These are phyloP conservation scores for Nymphalis urticae DNA, from an alignment of 2,888 invertebrate species.

Conservation along the genomic window DNA sequence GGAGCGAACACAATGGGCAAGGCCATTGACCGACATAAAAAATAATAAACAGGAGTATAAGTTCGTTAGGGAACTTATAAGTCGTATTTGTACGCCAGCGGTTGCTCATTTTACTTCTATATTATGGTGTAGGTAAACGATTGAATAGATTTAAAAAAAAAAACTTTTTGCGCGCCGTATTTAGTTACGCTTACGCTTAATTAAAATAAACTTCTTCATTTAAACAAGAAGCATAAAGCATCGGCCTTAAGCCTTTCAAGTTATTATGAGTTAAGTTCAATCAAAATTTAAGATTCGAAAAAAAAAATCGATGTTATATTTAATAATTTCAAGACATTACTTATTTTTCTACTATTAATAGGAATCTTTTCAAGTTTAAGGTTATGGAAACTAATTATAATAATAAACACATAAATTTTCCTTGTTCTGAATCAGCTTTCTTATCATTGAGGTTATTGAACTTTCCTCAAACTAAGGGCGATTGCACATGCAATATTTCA, in stretches of 20 bases:
- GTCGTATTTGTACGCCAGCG: constrained; percentile 41
- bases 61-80: constrained; percentile 64
- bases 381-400: constrained; percentile 27
- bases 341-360: neutral
- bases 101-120: constrained; percentile 17
- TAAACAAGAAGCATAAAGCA: neutral
- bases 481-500: constrained; percentile 27
- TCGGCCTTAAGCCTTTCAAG: neutral
- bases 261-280: no score
- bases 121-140: neutral
- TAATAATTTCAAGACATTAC: neutral
- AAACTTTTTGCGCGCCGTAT: constrained; percentile 3
- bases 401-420: constrained; percentile 35
- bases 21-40: constrained; percentile 78
- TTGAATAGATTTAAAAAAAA: neutral
- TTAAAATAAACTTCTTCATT: neutral
- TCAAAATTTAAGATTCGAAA: neutral
- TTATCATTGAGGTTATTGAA: constrained; percentile 42
- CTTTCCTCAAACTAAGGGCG: constrained; percentile 37
- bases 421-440: constrained; percentile 37
- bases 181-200: constrained; percentile 9
- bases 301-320: neutral
- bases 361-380: constrained; percentile 35
- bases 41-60: constrained; percentile 56
- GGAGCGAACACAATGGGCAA: constrained; percentile 64